phyloP scores from a whole-genome alignment of 2,113 vertebrate species.

The Calidris pugnax region DNA sequence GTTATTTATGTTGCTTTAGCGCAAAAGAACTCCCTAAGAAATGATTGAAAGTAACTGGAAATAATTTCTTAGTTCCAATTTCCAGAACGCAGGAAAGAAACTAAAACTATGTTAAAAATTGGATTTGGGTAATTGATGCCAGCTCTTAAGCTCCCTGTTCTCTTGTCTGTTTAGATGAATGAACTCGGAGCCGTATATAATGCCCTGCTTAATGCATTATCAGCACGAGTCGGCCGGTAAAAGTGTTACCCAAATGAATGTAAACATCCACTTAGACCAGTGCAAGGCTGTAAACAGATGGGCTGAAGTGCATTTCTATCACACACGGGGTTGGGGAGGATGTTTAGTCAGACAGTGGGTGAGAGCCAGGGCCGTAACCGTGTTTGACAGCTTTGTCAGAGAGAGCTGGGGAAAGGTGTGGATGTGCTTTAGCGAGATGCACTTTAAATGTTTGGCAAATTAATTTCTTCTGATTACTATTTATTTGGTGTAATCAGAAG shows the following conservation, averaged over 20 bases:
- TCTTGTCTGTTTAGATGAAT: neutral
- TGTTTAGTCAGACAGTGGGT: neutral
- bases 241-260: neutral
- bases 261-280: neutral
- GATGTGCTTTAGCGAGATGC: neutral
- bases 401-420: neutral
- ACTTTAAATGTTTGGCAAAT: constrained; percentile 17
- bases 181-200: neutral
- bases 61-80: neutral
- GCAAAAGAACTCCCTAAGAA: neutral
- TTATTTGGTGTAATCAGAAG: constrained; percentile 53
- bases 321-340: neutral
- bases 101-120: neutral
- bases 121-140: neutral
- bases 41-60: neutral
- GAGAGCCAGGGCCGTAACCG: neutral
- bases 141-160: neutral
- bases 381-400: neutral
- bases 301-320: neutral
- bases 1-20: neutral
- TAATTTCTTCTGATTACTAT: constrained; percentile 54
- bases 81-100: neutral
- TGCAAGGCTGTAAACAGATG: neutral
- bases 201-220: neutral
- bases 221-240: neutral